Percentiles rank a stretch among this genome's conserved stretches.
Evolutionary conservation across 2,113 vertebrate species (phyloP).

Genomic region (Thunnus thynnus): DNA sequence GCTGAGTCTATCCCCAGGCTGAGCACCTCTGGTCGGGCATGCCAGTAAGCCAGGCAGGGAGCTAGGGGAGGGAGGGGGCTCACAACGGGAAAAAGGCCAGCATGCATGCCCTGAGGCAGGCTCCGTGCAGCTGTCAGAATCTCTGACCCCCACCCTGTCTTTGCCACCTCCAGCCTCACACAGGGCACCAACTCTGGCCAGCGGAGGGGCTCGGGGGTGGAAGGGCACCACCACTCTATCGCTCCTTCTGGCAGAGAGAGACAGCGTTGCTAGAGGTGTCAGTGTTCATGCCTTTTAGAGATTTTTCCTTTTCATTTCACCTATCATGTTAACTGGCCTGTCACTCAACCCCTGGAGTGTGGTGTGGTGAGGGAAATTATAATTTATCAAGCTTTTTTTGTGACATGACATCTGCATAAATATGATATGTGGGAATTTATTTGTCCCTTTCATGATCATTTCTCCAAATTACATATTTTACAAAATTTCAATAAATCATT

Average conservation of each 20-base stretch:
- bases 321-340: slow-evolving; percentile 28
- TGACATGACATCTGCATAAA: slow-evolving; percentile 28
- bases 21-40: slow-evolving; percentile 49
- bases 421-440: neutral
- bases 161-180: slow-evolving; percentile 46
- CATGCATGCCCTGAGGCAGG: slow-evolving; percentile 39
- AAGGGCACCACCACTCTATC: neutral
- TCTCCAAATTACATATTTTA: neutral
- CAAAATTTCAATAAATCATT: neutral
- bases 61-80: neutral
- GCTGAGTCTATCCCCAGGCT: slow-evolving; percentile 36
- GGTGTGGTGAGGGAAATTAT: neutral
- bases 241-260: slow-evolving; percentile 9
- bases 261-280: neutral
- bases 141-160: slow-evolving; percentile 26
- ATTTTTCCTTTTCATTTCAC: slow-evolving; percentile 38
- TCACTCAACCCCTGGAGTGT: neutral
- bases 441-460: neutral
- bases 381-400: slow-evolving; percentile 31
- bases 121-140: slow-evolving; percentile 71
- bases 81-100: slow-evolving; percentile 47
- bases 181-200: slow-evolving; percentile 34
- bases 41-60: slow-evolving; percentile 49
- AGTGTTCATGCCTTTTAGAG: slow-evolving; percentile 31
- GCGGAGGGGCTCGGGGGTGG: slow-evolving; percentile 13